These are phyloP conservation scores for Buceros bicornis DNA, from an alignment of 2,797 vertebrate species.

Conservation along the genomic window DNA sequence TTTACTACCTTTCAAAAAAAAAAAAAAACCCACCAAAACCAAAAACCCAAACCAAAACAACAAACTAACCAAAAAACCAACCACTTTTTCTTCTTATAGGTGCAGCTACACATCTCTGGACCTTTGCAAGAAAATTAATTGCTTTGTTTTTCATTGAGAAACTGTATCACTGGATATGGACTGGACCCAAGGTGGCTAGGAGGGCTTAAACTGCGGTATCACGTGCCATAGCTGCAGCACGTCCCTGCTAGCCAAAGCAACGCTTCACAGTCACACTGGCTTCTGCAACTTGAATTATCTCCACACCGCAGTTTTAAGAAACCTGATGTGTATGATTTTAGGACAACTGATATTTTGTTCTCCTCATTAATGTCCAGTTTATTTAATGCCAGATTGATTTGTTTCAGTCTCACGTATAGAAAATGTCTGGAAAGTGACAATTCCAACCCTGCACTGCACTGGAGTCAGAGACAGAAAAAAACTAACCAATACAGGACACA, in stretches of 20 bases:
- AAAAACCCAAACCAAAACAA: too few species aligned
- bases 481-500: fast-evolving
- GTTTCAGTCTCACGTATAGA: not conserved
- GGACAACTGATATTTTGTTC: not conserved
- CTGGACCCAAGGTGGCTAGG: not conserved
- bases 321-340: fast-evolving
- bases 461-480: not conserved
- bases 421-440: not conserved
- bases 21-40: not conserved
- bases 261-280: not conserved
- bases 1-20: not conserved
- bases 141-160: not conserved
- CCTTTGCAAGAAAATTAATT: not conserved
- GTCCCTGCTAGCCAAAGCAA: not conserved
- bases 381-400: not conserved
- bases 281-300: not conserved
- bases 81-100: not conserved
- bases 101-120: not conserved
- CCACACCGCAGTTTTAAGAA: not conserved
- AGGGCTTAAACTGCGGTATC: not conserved
- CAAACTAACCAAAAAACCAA: too few species aligned
- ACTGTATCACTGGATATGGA: not conserved
- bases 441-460: not conserved
- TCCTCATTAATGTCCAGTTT: not conserved
- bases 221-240: not conserved